Percentiles rank a stretch among this genome's conserved stretches.
Evolutionary conservation across 2,797 vertebrate genomes (phyloP).

Genomic region (Pipistrellus nathusii): DNA sequence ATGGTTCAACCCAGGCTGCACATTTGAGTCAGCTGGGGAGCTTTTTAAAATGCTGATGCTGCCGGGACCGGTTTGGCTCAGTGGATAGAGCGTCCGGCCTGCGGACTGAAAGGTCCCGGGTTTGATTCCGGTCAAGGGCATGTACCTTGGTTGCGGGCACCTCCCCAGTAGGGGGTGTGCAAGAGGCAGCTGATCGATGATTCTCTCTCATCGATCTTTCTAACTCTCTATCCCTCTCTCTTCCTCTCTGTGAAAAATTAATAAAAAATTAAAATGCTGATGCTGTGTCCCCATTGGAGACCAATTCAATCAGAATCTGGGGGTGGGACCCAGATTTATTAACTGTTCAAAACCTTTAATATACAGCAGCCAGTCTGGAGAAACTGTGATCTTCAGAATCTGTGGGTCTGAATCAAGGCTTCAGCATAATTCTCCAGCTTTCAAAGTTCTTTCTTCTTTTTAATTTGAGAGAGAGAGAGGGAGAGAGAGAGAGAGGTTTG

Average conservation of each 20-base stretch:
- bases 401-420: slow-evolving; percentile 1
- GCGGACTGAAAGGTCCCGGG: too few relatives aligned
- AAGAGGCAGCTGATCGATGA: too few relatives aligned
- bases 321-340: neutral
- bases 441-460: slow-evolving; percentile 29
- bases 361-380: neutral
- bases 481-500: neutral
- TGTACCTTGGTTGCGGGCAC: too few relatives aligned
- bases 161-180: too few relatives aligned
- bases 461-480: neutral
- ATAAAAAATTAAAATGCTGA: neutral
- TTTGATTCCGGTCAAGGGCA: too few relatives aligned
- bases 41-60: slow-evolving; percentile 21
- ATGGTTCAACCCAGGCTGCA: neutral
- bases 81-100: too few relatives aligned
- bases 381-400: neutral
- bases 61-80: too few relatives aligned
- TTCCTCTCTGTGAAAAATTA: too few relatives aligned
- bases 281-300: neutral
- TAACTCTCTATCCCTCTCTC: too few relatives aligned
- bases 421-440: neutral
- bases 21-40: neutral
- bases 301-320: slow-evolving; percentile 36
- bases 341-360: neutral
- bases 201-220: too few relatives aligned